Evolutionary conservation across 2,113 vertebrate species (phyloP).

Genomic region (Sardina pilchardus): DNA sequence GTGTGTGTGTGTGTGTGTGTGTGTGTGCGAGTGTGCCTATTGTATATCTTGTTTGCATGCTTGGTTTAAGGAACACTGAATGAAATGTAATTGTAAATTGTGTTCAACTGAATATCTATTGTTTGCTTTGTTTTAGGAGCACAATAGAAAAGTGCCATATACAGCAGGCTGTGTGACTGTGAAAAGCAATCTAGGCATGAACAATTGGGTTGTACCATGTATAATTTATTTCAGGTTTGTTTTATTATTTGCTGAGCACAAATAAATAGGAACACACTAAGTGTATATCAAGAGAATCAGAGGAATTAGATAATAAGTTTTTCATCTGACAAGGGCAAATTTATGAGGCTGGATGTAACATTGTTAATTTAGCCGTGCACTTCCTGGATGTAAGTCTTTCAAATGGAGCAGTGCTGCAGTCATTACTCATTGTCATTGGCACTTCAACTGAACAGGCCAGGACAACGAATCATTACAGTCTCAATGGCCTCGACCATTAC

Average conservation of each 20-base stretch:
- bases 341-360: background rate
- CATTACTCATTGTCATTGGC: conserved; percentile 48
- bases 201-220: background rate
- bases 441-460: background rate
- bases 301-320: background rate
- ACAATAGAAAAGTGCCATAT: background rate
- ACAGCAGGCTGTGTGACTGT: background rate
- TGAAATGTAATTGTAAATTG: background rate
- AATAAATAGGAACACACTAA: background rate
- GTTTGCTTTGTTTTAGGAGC: background rate
- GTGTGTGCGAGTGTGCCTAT: too few relatives aligned
- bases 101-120: background rate
- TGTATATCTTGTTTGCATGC: too few relatives aligned
- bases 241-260: background rate
- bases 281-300: background rate
- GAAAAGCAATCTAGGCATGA: background rate
- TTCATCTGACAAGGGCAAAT: background rate
- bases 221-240: background rate
- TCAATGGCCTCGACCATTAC: conserved; percentile 17
- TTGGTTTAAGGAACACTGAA: too few relatives aligned
- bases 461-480: conserved; percentile 21
- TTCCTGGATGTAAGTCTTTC: background rate
- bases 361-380: background rate
- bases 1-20: too few relatives aligned
- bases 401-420: background rate